A percentile compares a stretch with the other conserved stretches of the same genome.
These are phyloP conservation scores for Schizotus pectinicornis DNA, from an alignment of 2,888 invertebrate species.

Conservation along the genomic window DNA sequence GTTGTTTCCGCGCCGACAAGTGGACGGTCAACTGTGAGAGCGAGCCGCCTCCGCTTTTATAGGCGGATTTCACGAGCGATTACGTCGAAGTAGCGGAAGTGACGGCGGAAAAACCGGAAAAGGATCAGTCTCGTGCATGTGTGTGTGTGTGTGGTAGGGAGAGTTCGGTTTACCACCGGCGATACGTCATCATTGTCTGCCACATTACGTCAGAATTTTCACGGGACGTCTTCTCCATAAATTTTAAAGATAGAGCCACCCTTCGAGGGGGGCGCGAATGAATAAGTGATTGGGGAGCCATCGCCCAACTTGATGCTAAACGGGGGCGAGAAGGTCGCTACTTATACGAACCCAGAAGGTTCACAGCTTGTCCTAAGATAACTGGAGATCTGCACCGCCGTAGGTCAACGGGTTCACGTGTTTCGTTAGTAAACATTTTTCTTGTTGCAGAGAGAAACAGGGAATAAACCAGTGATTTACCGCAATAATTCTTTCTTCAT, in stretches of 20 bases:
- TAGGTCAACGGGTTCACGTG: no score
- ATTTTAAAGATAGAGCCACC: not conserved
- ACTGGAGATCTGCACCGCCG: no score
- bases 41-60: constrained; percentile 13
- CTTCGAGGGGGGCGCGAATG: not conserved
- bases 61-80: constrained; percentile 17
- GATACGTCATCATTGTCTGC: constrained; percentile 8
- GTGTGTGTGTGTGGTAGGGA: not conserved
- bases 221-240: not conserved
- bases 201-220: constrained; percentile 11
- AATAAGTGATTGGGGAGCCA: constrained; percentile 1
- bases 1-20: no score
- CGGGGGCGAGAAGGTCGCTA: no score
- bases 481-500: no score
- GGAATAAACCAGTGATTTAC: no score
- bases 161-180: not conserved
- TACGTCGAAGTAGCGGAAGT: constrained; percentile 4
- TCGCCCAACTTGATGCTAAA: no score
- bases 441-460: no score
- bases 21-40: constrained; percentile 11
- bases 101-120: constrained; percentile 7
- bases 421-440: no score
- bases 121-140: not conserved
- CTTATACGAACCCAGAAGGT: no score
- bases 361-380: no score